Percentiles rank a stretch among this genome's conserved stretches.
Evolutionary conservation across 1,140 invertebrate species (phyloP).

Genomic region (Samia ricini): DNA sequence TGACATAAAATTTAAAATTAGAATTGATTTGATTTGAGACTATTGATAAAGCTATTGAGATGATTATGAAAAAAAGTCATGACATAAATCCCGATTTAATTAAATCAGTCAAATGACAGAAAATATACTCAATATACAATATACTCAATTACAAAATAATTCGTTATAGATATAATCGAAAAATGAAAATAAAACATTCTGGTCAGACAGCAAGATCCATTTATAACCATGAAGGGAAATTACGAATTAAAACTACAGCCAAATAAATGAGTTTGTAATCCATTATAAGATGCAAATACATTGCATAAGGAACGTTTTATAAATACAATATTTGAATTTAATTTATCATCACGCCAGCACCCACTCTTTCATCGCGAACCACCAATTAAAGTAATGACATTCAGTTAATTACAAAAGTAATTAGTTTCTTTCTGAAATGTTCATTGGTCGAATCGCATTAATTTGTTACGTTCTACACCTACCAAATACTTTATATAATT

Average conservation of each 20-base stretch:
- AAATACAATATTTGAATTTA: conserved; percentile 40
- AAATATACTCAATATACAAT: no score
- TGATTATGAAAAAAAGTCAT: no score
- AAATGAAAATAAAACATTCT: no score
- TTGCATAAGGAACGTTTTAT: conserved; percentile 3
- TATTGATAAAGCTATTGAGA: no score
- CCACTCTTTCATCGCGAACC: conserved; percentile 42
- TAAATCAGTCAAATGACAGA: no score
- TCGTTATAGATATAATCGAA: no score
- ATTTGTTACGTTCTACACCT: conserved; percentile 30
- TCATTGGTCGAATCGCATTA: conserved; percentile 28
- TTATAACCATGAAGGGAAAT: not conserved
- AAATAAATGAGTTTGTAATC: not conserved
- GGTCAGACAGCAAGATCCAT: no score
- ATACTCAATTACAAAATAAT: no score
- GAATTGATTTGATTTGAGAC: no score
- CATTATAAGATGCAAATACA: not conserved
- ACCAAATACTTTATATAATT: not conserved
- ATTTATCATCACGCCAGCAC: conserved; percentile 48
- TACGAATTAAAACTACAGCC: not conserved
- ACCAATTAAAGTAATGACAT: conserved; percentile 53
- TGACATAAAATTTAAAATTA: no score
- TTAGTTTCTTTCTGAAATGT: conserved; percentile 47
- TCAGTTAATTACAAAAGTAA: conserved; percentile 52
- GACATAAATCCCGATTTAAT: no score